A percentile compares a stretch with the other conserved stretches of the same genome.
Conservation (phyloP, 2,888 invertebrate genomes). For the Sycophila texana region DNA sequence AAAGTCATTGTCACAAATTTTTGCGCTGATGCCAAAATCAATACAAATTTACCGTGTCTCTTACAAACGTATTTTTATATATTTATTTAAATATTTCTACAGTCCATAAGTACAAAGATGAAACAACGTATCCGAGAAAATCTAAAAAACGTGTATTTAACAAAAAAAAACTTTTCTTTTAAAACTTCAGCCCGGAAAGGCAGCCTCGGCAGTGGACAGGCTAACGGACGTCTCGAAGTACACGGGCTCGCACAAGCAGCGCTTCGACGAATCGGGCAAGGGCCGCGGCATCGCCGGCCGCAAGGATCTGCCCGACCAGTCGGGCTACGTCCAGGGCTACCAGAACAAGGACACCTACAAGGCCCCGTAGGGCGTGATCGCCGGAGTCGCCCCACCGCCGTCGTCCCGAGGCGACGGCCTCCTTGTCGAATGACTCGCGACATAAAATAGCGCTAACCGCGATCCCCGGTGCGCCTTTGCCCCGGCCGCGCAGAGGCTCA, state of each 20-base stretch:
- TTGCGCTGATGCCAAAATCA: too few relatives aligned
- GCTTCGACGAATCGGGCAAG: slow-evolving; percentile 90
- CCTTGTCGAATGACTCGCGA: too few relatives aligned
- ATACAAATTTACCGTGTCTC: too few relatives aligned
- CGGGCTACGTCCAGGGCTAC: slow-evolving; percentile 91
- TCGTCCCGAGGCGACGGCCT: neutral
- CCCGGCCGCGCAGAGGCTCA: neutral
- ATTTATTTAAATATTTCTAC: too few relatives aligned
- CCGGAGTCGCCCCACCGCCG: neutral
- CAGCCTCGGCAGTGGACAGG: slow-evolving; percentile 81
- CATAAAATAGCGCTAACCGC: neutral
- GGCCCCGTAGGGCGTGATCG: slow-evolving; percentile 56
- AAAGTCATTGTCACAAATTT: too few relatives aligned
- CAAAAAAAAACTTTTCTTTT: slow-evolving; percentile 67
- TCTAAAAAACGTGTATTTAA: too few relatives aligned
- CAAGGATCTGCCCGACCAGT: slow-evolving; percentile 84
- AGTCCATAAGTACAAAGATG: too few relatives aligned
- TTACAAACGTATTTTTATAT: too few relatives aligned
- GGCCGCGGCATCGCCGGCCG: slow-evolving; percentile 91
- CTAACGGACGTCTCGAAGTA: slow-evolving; percentile 91
- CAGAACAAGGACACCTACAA: slow-evolving; percentile 88
- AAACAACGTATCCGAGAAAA: too few relatives aligned
- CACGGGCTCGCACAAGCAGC: slow-evolving; percentile 91
- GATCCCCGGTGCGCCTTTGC: neutral
- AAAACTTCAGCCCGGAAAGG: slow-evolving; percentile 71